These are phyloP conservation scores for Morelia viridis DNA, from an alignment of 2,797 vertebrate genomes.

Conservation along the genomic window DNA sequence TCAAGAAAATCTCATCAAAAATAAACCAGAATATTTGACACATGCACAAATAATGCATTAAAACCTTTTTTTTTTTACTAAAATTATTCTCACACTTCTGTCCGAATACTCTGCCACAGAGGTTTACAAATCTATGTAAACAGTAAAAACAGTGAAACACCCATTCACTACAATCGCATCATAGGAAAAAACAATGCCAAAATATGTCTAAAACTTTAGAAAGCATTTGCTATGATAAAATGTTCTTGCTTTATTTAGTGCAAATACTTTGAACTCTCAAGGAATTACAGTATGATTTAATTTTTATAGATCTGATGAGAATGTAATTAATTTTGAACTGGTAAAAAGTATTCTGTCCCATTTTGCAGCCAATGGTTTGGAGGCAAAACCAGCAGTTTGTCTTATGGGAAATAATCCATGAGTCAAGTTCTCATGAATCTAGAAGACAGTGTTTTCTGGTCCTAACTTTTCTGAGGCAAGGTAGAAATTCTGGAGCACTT, in stretches of 20 bases:
- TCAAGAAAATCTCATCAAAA: not conserved
- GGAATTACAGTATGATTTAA: not conserved
- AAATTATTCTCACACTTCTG: not conserved
- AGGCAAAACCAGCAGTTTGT: not conserved
- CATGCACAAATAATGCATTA: not conserved
- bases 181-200: not conserved
- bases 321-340: not conserved
- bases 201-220: not conserved
- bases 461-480: not conserved
- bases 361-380: not conserved
- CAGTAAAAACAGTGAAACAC: not conserved
- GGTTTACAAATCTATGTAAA: not conserved
- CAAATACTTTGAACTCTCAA: not conserved
- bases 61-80: not conserved
- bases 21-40: not conserved
- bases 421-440: not conserved
- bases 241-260: not conserved
- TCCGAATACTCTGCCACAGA: not conserved
- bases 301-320: not conserved
- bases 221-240: not conserved
- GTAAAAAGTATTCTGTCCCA: constrained; percentile 6
- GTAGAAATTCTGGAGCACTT: not conserved
- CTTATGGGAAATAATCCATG: not conserved
- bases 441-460: not conserved
- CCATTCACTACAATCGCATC: not conserved